Base-by-base conservation (phyloP, 1,140 invertebrate species). In the Drosophila micromelanica region DNA sequence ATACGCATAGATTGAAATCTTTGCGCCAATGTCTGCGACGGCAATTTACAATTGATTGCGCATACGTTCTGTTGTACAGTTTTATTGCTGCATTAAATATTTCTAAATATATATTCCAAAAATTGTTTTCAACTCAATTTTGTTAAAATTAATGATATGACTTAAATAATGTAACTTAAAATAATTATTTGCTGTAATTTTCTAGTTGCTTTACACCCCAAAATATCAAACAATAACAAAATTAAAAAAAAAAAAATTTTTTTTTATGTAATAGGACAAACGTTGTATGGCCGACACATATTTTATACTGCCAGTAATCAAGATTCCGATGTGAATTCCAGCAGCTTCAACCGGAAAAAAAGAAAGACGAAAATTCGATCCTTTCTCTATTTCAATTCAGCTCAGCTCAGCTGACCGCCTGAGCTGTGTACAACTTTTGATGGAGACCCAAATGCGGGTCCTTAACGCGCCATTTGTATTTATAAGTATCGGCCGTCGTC, bases 341-440 rank as follows among this genome's bases (percentile, higher is more conserved):
- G 17, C 15, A 48, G 20, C 6, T 11, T 60, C 35, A 20, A 35
- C 30, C 6, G 32, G 30, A 52, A 52, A 54, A 17, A 46, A 38
- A 5, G 3, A 12, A 61, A 32, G 8, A 8, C 30, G 5, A 6
- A 32, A 32, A 8, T 40, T 27, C 15, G 13, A 68, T 56, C 40
- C 73, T 71, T 63, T 68, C 38, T 30, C 35, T 2, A 2, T 20
- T 23, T 51, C 57, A 59, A 59, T 65, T 64, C 62, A 20, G n/a
- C n/a, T n/a, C n/a, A n/a, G n/a, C 40, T 9, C 38, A 45, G 42
- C 51, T 35, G 35, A 8, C 56, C 46, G 37, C 37, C 32, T 23
- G 45, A 61, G 61, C 56, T 73, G 57, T 73, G 23, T 49, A 20
- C 13, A 37, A 67, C 37, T 72, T 80, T 73, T 80, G 67, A 67